These are phyloP conservation scores for Sardinella longiceps DNA, from an alignment of 2,797 vertebrate genomes.

Conservation along the genomic window DNA sequence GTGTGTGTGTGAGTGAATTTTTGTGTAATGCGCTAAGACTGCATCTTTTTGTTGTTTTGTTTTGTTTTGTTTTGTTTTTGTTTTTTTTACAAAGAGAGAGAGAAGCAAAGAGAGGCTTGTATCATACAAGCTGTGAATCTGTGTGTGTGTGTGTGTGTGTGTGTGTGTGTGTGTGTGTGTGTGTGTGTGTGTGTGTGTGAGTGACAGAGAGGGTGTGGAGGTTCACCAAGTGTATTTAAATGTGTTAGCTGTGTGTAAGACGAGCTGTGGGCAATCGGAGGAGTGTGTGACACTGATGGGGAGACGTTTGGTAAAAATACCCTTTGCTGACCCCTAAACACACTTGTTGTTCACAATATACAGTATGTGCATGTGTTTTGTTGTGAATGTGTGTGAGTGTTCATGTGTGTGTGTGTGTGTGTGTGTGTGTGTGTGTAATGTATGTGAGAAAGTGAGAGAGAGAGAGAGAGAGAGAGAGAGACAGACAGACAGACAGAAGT, in stretches of 20 bases:
- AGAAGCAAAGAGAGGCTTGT: background rate
- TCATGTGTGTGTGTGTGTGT: background rate
- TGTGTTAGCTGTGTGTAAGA: background rate
- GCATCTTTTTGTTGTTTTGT: background rate
- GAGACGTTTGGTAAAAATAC: slow-evolving; percentile 38
- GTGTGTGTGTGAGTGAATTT: background rate
- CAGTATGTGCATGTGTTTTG: background rate
- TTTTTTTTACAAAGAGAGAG: too few species aligned
- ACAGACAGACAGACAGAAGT: background rate
- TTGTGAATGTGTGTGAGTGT: background rate
- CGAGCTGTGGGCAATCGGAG: slow-evolving; percentile 17
- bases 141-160: background rate
- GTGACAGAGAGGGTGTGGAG: background rate
- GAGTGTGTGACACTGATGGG: slow-evolving; percentile 4
- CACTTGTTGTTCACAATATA: background rate
- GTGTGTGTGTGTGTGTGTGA: slow-evolving; percentile 5
- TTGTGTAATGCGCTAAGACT: background rate
- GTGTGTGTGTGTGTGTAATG: background rate
- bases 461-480: background rate
- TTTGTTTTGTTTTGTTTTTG: too few species aligned
- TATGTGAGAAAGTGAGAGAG: too few species aligned
- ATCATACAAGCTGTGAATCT: background rate
- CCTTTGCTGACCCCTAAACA: slow-evolving; percentile 37
- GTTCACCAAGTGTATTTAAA: slow-evolving; percentile 22
- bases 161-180: slow-evolving; percentile 9